Evolutionary conservation across 2,888 invertebrate genomes (phyloP).

Genomic region (Mechanitis messenoides): DNA sequence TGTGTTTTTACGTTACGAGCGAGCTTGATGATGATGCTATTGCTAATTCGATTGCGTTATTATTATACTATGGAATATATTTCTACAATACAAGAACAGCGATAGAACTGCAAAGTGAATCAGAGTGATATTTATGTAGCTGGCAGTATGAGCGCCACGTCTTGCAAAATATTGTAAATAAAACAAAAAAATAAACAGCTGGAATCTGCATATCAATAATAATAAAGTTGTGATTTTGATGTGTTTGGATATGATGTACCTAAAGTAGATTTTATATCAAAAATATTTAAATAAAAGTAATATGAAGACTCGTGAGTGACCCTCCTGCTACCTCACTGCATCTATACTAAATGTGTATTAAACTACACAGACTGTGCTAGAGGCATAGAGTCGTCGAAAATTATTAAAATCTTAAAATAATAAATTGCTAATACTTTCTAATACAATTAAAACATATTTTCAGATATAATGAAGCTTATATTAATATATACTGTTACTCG

Average conservation of each 20-base stretch:
- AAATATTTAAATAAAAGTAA: slow-evolving; percentile 6
- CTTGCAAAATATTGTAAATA: background rate
- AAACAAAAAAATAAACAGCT: too few relatives aligned
- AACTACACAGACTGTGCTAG: slow-evolving; percentile 21
- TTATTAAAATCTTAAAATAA: background rate
- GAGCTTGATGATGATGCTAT: slow-evolving; percentile 1
- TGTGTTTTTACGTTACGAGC: slow-evolving; percentile 36
- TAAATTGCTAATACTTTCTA: background rate
- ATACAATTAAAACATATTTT: too few relatives aligned
- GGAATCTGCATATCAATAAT: background rate
- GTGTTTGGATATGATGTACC: too few relatives aligned
- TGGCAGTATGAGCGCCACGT: too few relatives aligned
- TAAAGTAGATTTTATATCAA: too few relatives aligned
- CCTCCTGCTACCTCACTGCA: slow-evolving; percentile 16
- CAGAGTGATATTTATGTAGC: too few relatives aligned
- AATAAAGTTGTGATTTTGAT: too few relatives aligned
- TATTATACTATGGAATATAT: background rate
- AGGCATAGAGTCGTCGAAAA: slow-evolving; percentile 5
- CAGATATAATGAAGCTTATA: too few relatives aligned
- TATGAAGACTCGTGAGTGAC: slow-evolving; percentile 13
- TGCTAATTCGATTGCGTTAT: slow-evolving; percentile 2
- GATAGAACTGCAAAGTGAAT: background rate
- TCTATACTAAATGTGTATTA: slow-evolving; percentile 31
- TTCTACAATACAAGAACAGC: too few relatives aligned
- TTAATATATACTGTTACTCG: too few relatives aligned